Conservation (phyloP, 2,797 vertebrate genomes). For the Antennarius maculatus region DNA sequence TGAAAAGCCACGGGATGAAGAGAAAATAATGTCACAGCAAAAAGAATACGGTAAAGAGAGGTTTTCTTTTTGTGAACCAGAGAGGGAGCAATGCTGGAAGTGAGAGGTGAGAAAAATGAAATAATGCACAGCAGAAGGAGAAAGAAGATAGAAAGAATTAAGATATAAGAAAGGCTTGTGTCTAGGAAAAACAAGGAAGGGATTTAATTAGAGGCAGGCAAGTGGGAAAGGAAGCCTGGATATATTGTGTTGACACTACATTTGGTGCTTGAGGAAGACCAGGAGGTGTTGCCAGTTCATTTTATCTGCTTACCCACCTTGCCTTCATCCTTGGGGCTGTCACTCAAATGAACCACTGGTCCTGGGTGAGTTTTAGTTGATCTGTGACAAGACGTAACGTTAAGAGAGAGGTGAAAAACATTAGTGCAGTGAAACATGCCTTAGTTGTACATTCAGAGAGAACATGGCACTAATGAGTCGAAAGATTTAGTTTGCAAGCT, state of each 20-base stretch:
- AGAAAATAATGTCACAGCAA: neutral
- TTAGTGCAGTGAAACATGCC: too few relatives aligned
- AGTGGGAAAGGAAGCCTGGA: neutral
- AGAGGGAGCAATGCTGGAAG: neutral
- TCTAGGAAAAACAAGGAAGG: neutral
- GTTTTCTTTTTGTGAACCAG: neutral
- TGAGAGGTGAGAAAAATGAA: conserved; percentile 1
- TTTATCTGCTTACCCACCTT: conserved; percentile 86
- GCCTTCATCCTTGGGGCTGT: conserved; percentile 97
- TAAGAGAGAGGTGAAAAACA: conserved; percentile 34
- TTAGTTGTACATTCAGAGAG: too few relatives aligned
- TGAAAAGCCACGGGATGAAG: conserved; percentile 10
- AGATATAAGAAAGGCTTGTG: neutral
- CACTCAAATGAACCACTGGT: conserved; percentile 97
- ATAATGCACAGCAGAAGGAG: neutral
- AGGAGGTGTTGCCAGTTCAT: conserved; percentile 10
- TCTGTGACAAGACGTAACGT: conserved; percentile 76
- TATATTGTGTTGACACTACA: neutral
- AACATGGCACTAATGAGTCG: too few relatives aligned
- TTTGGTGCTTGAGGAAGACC: conserved; percentile 7
- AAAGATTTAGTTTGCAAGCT: too few relatives aligned
- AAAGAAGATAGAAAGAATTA: neutral
- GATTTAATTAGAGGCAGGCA: conserved; percentile 15
- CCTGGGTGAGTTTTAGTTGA: conserved; percentile 98
- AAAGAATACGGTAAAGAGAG: neutral